Base-by-base conservation (phyloP, 1,140 invertebrate species). In the Zeugodacus cucurbitae region DNA sequence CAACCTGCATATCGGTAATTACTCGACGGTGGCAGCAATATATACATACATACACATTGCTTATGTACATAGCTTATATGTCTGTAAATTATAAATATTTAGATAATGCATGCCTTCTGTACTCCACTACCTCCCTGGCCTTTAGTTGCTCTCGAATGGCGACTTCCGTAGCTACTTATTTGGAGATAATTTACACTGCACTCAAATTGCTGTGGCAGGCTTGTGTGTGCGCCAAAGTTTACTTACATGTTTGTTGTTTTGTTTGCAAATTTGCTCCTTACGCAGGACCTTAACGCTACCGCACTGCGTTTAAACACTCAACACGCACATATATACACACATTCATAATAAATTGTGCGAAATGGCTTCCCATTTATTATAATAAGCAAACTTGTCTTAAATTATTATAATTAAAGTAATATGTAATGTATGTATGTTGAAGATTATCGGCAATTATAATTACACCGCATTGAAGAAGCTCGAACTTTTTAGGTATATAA, bases 361-460 rank as follows among this genome's bases (percentile, higher is more conserved):
- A 90, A 90, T 89, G 89, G 89, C 87, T 90, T 54, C 89, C 89
- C 90, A 90, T 92, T 92, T 91, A 91, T 92, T 92, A 90, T 92
- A 92, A 92, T 92, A 92, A 90, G 90, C 91, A 91, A 89, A 91
- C 90, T 89, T 90, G 90, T 89, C 34, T 88, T 88, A 90, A 90
- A 92, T 92, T 90, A 90, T 89, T 91, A 91, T 92, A 91, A 92
- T 92, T 92, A 92, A 92, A 92, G 91, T 92, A 92, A 92, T 92
- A 90, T 89, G 91, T 92, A 92, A 92, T 92, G 90, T 89, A 89
- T 78, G 70, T 48, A 89, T 82, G 41, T 54, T 82, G 1, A 89
- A 90, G 90, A 91, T 92, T 92, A 92, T 91, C 91, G 91, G 89
- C 89, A 89, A 87, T 90, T 92, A 92, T 92, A 91, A 90, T 90